phyloP scores from a whole-genome alignment of 2,113 vertebrate genomes.

The Corapipo altera region DNA sequence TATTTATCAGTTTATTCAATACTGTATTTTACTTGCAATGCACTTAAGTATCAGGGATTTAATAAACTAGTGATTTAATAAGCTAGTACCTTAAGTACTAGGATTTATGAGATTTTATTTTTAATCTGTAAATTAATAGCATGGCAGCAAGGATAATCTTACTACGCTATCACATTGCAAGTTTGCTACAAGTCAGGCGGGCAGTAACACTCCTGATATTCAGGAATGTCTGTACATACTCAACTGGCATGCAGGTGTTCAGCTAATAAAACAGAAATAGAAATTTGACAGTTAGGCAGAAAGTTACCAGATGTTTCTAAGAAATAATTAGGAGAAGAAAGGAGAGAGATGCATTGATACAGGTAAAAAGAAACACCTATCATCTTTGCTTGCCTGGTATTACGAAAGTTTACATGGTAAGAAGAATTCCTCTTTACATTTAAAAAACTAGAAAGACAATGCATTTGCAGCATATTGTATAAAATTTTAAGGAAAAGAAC shows the following conservation, averaged over 20 bases:
- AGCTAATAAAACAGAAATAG: constrained; percentile 44
- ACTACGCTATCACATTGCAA: background rate
- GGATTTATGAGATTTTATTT: background rate
- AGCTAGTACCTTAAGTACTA: background rate
- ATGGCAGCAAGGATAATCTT: background rate
- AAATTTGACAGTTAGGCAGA: constrained; percentile 18
- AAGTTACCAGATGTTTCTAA: constrained; percentile 31
- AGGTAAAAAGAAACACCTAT: background rate
- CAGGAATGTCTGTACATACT: constrained; percentile 10
- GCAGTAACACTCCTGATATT: background rate
- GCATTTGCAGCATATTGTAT: background rate
- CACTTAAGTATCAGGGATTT: background rate
- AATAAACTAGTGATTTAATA: background rate
- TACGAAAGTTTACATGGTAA: background rate
- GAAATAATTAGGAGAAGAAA: background rate
- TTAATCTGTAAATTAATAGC: background rate
- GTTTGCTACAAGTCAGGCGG: background rate
- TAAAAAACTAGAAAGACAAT: background rate
- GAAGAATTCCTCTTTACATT: background rate
- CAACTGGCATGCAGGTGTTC: constrained; percentile 52
- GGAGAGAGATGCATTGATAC: background rate
- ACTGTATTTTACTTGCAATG: background rate
- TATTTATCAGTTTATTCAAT: background rate
- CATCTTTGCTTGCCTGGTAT: background rate
- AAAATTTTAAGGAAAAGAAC: background rate